Conservation (phyloP, 1,140 invertebrate genomes). For the Macrobrachium nipponense region DNA sequence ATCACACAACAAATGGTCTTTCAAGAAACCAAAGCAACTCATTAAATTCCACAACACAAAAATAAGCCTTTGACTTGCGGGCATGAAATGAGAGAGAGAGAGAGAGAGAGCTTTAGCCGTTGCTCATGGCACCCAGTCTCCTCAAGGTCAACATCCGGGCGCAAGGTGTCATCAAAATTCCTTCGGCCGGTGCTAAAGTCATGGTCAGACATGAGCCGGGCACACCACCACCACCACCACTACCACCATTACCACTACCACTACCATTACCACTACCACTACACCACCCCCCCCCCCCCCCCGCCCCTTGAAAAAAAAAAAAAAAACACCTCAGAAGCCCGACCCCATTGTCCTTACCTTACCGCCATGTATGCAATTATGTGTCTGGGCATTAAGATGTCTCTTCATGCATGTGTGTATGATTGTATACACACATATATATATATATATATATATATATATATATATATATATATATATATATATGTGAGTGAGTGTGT, state of each 20-base stretch:
- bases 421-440: neutral
- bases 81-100: slow-evolving; percentile 9
- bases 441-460: neutral
- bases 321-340: neutral
- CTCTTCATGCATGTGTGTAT: slow-evolving; percentile 4
- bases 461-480: neutral
- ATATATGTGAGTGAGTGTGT: no score
- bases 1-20: no score
- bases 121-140: no score
- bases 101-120: slow-evolving; percentile 13
- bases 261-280: no score
- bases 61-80: neutral
- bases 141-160: neutral
- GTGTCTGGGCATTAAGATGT: neutral
- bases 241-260: neutral
- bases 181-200: neutral
- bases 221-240: neutral
- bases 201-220: neutral
- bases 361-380: neutral
- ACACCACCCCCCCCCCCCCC: neutral
- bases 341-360: neutral
- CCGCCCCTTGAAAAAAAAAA: neutral
- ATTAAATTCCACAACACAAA: no score
- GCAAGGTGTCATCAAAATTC: neutral
- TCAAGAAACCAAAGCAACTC: no score